Base-by-base conservation (phyloP, 2,888 invertebrate genomes). In the Gymnocheta viridis region DNA sequence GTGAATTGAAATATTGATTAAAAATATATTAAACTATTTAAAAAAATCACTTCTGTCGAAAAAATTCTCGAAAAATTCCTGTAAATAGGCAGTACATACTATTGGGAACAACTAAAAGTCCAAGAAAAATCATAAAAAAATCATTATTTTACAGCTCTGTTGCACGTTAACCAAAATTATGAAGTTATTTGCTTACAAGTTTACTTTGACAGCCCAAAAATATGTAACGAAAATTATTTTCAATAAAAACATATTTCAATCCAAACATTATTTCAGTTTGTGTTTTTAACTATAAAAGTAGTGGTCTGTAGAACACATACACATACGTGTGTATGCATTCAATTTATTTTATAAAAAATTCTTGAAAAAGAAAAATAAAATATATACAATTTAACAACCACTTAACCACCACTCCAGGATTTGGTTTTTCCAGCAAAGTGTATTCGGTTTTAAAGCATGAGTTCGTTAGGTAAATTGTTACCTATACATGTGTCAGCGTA, bases 321-420 rank as follows among this genome's bases (percentile, higher is more conserved):
- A n/a, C n/a, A n/a, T n/a, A n/a, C n/a, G n/a, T n/a, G n/a, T n/a
- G n/a, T n/a, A 83, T 70, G 54, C 54, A 70, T 70, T 47, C 56
- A 64, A 77, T 67, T 64, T 76, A 32, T 82, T 41, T 49, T 9
- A 27, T 12, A 58, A 77, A 56, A 60, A 22, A 12, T 19, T 35
- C 27, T n/a, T 12, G 29, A n/a, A 32, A 49, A 77, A 38, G 2
- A 54, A 47, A 41, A 49, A 4, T 24, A 38, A 74, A 54, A 77
- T 38, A 35, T 60, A 54, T 78, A 56, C 79, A 83, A 80, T 83
- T 83, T 80, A 47, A 76, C 72, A 66, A 80, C 66, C 83, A 80
- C 80, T 83, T 83, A 80, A 83, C 66, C 83, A 67, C 47, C 66
- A 58, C 41, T 51, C 44, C 17, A 67, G 49, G 17, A 41, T 10